These are phyloP conservation scores for Drosophila kikkawai DNA, from an alignment of 1,140 invertebrate genomes.

Conservation along the genomic window DNA sequence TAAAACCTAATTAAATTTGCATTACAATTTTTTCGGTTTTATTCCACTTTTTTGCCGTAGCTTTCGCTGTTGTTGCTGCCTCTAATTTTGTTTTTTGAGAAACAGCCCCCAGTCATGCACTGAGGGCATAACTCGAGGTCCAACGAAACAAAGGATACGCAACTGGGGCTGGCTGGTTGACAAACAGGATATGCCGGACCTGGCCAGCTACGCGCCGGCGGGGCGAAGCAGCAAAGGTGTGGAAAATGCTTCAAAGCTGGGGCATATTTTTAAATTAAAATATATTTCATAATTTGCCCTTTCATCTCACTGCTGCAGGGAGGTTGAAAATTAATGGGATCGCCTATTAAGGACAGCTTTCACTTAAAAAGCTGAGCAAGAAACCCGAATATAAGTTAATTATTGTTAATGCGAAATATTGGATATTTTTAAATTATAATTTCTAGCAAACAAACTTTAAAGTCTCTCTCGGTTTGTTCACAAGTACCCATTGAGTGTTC, in stretches of 20 bases:
- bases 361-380: not conserved
- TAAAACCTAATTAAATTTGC: constrained; percentile 83
- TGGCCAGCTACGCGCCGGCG: constrained; percentile 5
- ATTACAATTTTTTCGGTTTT: constrained; percentile 75
- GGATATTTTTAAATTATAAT: not conserved
- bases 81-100: constrained; percentile 77
- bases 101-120: constrained; percentile 67
- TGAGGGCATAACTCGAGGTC: constrained; percentile 52
- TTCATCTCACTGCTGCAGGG: constrained; percentile 44
- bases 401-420: not conserved
- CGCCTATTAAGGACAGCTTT: not conserved
- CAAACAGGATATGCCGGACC: constrained; percentile 55
- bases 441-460: not conserved
- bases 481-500: constrained; percentile 12
- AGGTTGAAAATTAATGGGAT: not conserved
- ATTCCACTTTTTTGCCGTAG: constrained; percentile 24
- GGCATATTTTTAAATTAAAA: constrained; percentile 44
- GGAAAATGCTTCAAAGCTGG: constrained; percentile 21
- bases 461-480: not conserved
- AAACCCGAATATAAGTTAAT: not conserved
- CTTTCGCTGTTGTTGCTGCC: constrained; percentile 29
- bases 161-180: constrained; percentile 62
- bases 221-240: constrained; percentile 9
- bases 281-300: constrained; percentile 57
- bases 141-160: constrained; percentile 39